Base-by-base conservation (phyloP, 1,140 invertebrate genomes). In the Trachymyrmex septentrionalis region DNA sequence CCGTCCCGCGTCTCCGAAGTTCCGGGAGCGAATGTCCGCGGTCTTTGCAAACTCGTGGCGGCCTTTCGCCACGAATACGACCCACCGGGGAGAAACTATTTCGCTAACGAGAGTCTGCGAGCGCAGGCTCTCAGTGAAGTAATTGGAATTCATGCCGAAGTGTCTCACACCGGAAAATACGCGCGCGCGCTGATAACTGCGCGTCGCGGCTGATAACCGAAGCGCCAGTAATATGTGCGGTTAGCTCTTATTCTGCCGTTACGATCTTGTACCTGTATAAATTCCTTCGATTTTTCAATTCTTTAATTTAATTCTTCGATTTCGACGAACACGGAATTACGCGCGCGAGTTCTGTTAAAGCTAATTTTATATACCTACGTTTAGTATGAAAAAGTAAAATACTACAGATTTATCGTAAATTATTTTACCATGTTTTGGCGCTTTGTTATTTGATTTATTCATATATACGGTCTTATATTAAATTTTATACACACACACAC, bases 101-200 rank as follows among this genome's bases (percentile, higher is more conserved):
- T 71, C 78, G 66, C 50, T 71, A 81, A 72, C 78, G 78, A 81
- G 63, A 5, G 10, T 71, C 63, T 69, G 63, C 27, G 64, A 78
- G 38, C 19, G 61, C 16, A 10, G 48, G 34, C 38, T 81, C 21
- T 48, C 34, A 38, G 30, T 30, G 14, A 72, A 71, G 78, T 81
- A 81, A 81, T 81, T 81, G 66, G 78, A 81, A 81, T 81, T 81
- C 78, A 71, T 57, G 14, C 21, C 30, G 21, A 81, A 59, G 50
- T 27, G 50, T 57, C 34, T 71, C n/a, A 30, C 44, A 12, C 38
- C 21, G 38, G 21, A 30, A 57, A 53, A 55, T 53, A 38, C 7
- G 12, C 14, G 77, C 34, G 50, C 34, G 66, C 34, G 30, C 24
- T 66, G 76, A 78, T 78, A 78, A 80, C 61, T 38, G 34, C 0